Evolutionary conservation across 2,888 invertebrate genomes (phyloP), one percentile per base, ranked within the genome.

Genomic region (Sminthurides aquaticus): DNA sequence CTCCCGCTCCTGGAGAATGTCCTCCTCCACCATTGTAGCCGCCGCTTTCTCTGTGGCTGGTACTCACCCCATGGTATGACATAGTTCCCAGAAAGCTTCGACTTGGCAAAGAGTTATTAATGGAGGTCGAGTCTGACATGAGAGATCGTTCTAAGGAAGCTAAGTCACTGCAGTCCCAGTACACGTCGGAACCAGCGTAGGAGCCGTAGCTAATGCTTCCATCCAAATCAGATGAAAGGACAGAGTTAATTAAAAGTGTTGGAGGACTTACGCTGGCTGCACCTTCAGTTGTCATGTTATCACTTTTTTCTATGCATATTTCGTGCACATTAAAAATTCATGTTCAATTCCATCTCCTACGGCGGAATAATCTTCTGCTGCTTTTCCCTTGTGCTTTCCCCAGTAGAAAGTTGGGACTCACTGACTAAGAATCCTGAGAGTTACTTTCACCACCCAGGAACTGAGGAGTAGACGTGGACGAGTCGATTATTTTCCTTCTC

Each of bases 151-250:
- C 72, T 29, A 72, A 43, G 24, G 65, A 67, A 11, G 67, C 66
- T 20, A 71, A 48, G 57, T 72, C 72, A 59, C 64, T 64, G 60
- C 68, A 69, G 57, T 71, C 71, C 71, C 71, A 71, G 54, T 67
- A 71, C 5, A 67, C 69, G 24, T 67, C 65, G 2, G 65, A 65
- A 20, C 61, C 60, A 18, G 59, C 65, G 54, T 65, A 65, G 48
- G 56, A 56, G 24, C 60, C 60, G 25, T 61, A 61, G 55, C 60
- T 63, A 29, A 63, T 64, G 26, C 57, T 61, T 25, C 52, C 22
- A 18, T 65, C 65, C 61, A 65, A 61, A 55, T 65, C 65, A 28
- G 65, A 65, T 15, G 65, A 65, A 11, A 65, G 61, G n/a, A 65
- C 65, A 34, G 65, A 65, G 65, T 65, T 65, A 49, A 65, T 61